Base-by-base conservation (phyloP, 1,140 invertebrate genomes). In the Zaprionus inermis region DNA sequence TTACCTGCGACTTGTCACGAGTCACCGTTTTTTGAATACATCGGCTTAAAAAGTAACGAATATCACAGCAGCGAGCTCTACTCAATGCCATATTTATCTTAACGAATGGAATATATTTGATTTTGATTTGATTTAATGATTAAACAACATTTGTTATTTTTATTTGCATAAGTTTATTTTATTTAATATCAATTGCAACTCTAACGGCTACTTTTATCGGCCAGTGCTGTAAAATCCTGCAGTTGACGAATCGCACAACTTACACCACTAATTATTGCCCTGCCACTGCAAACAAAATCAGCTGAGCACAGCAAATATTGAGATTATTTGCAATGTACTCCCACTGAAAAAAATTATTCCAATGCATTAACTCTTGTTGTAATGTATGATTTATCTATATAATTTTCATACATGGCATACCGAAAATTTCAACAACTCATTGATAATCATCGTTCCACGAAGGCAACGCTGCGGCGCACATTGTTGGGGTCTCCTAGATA, bases 381-480 rank as follows among this genome's bases (percentile, higher is more conserved):
- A 30, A 46, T 55, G 30, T n/a, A 68, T 34, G 12, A 72, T 44
- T 60, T 41, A 60, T 9, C 49, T 20, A 28, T 44, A 20, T 38
- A 36, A 12, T 11, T 56, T 51, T 7, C 5, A 55, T 36, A 22
- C 18, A 60, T 46, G 11, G 18, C 1, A 41, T 44, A 46, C 20
- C 44, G 54, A 5, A 58, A n/a, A 34, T 41, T n/a, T 9, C 10
- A 2, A 44, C 12, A n/a, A 10, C 16, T 16, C 2, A 60, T 59
- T 52, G 5, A 68, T 11, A 16, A 30, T 30, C n/a, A 22, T 5
- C n/a, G 16, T 44, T 41, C 20, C 5, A 61, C 24, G 49, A 61
- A 41, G 36, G 22, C 22, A 63, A 10, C 30, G 51, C 51, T 46
- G 34, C 28, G 16, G 74, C 70, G 74, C 70, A 73, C 70, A 59